These are phyloP conservation scores for Hemibagrus guttatus DNA, from an alignment of 2,797 vertebrate genomes.

Conservation along the genomic window DNA sequence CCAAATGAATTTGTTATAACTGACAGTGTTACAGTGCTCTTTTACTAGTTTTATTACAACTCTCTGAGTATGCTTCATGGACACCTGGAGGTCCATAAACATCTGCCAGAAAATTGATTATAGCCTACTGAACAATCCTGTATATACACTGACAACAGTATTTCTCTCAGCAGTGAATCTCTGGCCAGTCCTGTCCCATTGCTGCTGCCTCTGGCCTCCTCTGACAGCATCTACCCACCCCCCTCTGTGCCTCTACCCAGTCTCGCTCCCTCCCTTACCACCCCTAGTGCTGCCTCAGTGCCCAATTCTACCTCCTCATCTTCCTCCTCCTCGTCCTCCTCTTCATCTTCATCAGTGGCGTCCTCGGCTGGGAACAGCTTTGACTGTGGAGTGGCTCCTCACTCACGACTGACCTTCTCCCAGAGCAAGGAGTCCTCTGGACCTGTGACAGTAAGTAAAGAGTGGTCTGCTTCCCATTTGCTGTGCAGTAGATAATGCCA, in stretches of 20 bases:
- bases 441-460: constrained; percentile 78
- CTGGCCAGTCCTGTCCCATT: constrained; percentile 83
- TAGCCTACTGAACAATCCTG: neutral
- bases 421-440: constrained; percentile 78
- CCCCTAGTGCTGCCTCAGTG: constrained; percentile 66
- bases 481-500: neutral
- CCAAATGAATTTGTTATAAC: neutral
- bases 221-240: constrained; percentile 84
- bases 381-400: constrained; percentile 82
- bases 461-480: neutral
- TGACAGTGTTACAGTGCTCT: neutral
- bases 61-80: neutral
- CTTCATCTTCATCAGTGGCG: constrained; percentile 76
- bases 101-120: neutral
- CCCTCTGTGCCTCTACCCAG: constrained; percentile 80
- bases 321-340: constrained; percentile 59
- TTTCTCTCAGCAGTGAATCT: constrained; percentile 78
- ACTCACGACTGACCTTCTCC: constrained; percentile 77
- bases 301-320: constrained; percentile 73
- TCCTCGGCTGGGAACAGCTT: constrained; percentile 80
- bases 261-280: constrained; percentile 72
- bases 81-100: neutral
- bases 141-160: constrained; percentile 35
- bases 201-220: constrained; percentile 82
- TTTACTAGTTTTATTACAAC: neutral